A percentile compares a stretch with the other conserved stretches of the same genome.
phyloP scores from a whole-genome alignment of 2,797 vertebrate genomes.

The Propithecus deckenii region DNA sequence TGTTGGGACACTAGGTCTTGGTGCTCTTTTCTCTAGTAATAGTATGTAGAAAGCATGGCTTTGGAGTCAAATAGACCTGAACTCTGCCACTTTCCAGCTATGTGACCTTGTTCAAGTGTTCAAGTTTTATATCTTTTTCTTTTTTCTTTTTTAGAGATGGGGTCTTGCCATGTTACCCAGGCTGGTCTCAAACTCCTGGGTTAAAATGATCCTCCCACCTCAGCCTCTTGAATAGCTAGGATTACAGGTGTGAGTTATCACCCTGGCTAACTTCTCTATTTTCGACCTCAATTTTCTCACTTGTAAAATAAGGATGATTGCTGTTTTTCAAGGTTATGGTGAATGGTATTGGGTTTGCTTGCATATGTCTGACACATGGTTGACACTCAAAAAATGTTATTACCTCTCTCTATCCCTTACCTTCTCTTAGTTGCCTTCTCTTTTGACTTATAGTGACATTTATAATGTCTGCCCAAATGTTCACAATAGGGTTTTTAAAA shows the following conservation, averaged over 20 bases:
- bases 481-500: neutral
- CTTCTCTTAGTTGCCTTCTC: constrained; percentile 2
- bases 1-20: neutral
- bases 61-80: constrained; percentile 18
- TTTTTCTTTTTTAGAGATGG: too few relatives aligned
- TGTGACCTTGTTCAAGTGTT: neutral
- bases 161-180: too few relatives aligned
- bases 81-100: neutral
- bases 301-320: neutral
- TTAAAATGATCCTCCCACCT: too few relatives aligned
- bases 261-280: neutral
- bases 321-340: neutral
- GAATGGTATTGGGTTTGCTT: constrained; percentile 17
- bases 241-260: too few relatives aligned
- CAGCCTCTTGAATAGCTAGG: too few relatives aligned
- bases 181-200: too few relatives aligned
- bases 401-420: neutral
- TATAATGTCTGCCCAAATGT: neutral
- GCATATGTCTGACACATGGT: neutral
- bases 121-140: too few relatives aligned
- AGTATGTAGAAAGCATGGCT: neutral
- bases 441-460: constrained; percentile 30
- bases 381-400: neutral
- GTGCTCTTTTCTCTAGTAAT: neutral
- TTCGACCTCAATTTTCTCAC: neutral